Evolutionary conservation across 2,797 vertebrate species (phyloP).

Genomic region (Coregonus sp.): DNA sequence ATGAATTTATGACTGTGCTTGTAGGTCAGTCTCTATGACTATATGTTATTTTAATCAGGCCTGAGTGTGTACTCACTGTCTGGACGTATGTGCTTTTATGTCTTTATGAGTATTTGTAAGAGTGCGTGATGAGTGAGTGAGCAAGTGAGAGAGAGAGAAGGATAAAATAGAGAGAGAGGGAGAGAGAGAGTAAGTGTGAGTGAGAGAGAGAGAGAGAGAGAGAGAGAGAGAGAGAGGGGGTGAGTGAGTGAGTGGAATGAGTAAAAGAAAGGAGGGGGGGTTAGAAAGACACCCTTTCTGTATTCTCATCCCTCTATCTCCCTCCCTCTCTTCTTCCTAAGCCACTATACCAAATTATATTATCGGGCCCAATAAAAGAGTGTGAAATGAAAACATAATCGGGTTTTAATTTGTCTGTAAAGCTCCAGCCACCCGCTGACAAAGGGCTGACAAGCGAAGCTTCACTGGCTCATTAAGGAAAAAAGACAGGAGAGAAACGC

Average conservation of each 20-base stretch:
- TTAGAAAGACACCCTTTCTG: constrained; percentile 22
- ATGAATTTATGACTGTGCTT: constrained; percentile 9
- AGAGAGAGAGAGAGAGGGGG: no score
- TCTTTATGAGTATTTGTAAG: constrained; percentile 27
- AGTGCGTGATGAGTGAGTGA: no score
- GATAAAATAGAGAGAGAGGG: no score
- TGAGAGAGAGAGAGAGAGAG: no score
- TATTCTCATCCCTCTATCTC: constrained; percentile 28
- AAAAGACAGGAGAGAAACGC: constrained; percentile 26
- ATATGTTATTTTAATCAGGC: constrained; percentile 41
- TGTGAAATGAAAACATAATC: constrained; percentile 78
- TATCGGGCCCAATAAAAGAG: constrained; percentile 64
- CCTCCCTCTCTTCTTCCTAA: constrained; percentile 13
- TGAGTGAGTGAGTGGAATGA: not conserved
- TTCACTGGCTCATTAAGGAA: constrained; percentile 55
- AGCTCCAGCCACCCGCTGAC: constrained; percentile 52
- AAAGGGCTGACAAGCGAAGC: constrained; percentile 38
- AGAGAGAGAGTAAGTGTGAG: no score
- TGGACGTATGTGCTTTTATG: constrained; percentile 34
- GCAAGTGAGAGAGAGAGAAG: no score
- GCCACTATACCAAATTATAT: constrained; percentile 50
- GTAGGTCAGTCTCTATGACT: constrained; percentile 1
- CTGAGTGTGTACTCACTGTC: not conserved
- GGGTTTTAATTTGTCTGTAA: constrained; percentile 72
- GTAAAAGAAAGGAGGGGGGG: not conserved